Base-by-base conservation (phyloP, 2,113 vertebrate species). In the Brevimyrus niger region DNA sequence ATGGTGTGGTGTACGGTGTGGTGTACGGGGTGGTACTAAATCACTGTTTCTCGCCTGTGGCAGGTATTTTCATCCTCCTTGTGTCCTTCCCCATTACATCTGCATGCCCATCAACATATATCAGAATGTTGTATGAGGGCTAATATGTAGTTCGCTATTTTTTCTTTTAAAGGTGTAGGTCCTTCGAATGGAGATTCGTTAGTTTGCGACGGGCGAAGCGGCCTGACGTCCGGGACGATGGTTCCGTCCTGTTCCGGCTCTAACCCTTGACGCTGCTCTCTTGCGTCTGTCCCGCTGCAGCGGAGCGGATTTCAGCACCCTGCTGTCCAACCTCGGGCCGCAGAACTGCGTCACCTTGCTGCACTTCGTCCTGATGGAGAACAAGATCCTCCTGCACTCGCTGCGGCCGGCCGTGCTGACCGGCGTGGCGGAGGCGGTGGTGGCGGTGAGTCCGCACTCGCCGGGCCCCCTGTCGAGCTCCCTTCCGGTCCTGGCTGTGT, bases 331-430 rank as follows among this genome's bases (percentile, higher is more conserved):
- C 91, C 95, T 99, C 94, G 98, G 98, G 90, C 94, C 98, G 0
- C 98, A 99, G 94, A 98, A 98, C 94, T 99, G 97, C 91, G 97
- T 97, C 89, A 98, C 97, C 0, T 92, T 99, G 91, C 95, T 99
- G 90, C 96, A 97, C 91, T 98, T 98, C 90, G 96, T 99, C 35
- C 94, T 99, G 87, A 94, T 97, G 91, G 98, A 99, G 94, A 97
- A 93, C 94, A 99, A 99, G 93, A 98, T 99, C 91, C 96, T 99
- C 76, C 95, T 99, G 50, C 98, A 99, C 94, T 99, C 98, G 19
- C 97, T 99, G 46, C 94, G 98, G 90, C 98, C 98, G 38, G 98
- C 97, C 73, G 98, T 99, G 90, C 94, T 99, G 92, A 99, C 98
- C 19, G 98, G 98, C 89, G 96, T 99, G 89, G 98, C 98, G 7